Percentiles rank a stretch among this genome's conserved stretches.
phyloP scores from a whole-genome alignment of 2,797 vertebrate genomes.

The Pangasius krempfi region DNA sequence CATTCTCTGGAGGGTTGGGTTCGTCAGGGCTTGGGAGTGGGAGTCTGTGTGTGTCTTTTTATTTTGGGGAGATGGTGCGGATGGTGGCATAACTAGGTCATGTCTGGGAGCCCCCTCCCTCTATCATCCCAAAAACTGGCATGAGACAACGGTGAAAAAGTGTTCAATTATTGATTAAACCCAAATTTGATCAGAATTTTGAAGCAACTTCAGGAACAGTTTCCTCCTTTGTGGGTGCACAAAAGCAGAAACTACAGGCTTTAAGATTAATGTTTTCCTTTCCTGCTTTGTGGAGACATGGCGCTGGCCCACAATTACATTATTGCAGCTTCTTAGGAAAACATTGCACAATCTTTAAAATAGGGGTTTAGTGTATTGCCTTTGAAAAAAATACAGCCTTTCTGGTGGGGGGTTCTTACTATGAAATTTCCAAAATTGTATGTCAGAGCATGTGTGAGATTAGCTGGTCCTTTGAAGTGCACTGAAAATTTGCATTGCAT shows the following conservation, averaged over 20 bases:
- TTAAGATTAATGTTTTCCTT: not conserved
- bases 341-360: not conserved
- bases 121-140: constrained; percentile 56
- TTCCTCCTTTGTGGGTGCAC: not conserved
- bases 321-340: not conserved
- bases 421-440: not conserved
- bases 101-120: constrained; percentile 34
- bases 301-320: not conserved
- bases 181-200: constrained; percentile 13
- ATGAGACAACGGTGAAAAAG: constrained; percentile 29
- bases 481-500: not conserved
- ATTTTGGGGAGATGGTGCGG: constrained; percentile 38
- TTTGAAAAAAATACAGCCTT: not conserved
- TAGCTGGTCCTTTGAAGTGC: not conserved
- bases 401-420: not conserved
- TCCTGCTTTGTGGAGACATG: not conserved
- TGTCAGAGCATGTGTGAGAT: not conserved
- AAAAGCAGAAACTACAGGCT: not conserved
- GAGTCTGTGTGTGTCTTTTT: constrained; percentile 22
- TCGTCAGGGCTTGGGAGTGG: constrained; percentile 22
- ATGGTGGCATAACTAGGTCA: constrained; percentile 69
- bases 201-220: not conserved
- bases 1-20: not conserved
- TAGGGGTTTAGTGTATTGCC: not conserved
- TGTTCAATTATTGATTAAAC: constrained; percentile 68